Base-by-base conservation (phyloP, 2,797 vertebrate species). In the Sandelia bainsii region DNA sequence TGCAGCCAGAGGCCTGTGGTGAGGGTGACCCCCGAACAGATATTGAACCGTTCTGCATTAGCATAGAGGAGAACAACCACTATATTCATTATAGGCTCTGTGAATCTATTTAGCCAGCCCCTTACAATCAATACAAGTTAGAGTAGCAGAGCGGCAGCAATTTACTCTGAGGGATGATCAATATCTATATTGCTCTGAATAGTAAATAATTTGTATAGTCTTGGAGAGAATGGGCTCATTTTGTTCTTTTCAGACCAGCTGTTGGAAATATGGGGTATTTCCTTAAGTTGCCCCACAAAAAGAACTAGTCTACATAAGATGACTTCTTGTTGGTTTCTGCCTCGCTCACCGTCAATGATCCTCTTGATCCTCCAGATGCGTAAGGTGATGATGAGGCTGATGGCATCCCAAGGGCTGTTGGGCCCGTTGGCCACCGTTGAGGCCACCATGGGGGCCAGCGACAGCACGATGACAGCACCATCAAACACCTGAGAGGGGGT, bases 351-450 rank as follows among this genome's bases (percentile, higher is more conserved):
- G 4, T 99, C 97, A 66, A 99, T 96, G 91, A 99, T 97, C 85
- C 97, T 95, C 92, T 98, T 99, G 82, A 98, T 96, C 79, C 98
- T 96, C 98, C 98, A 99, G 81, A 99, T 96, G 34, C 98, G 95
- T 44, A 99, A 93, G 8, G 96, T 96, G 90, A 99, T 98, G 89
- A 99, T 98, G 86, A 99, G 97, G 91, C 98, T 99, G 93, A 99
- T 98, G 84, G 98, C 98, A 4, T 99, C 98, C 98, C 98, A 99
- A 0, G 98, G 98, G 88, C 98, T 99, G 93, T 96, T 96, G 83
- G 98, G 97, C 51, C 98, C 98, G 0, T 99, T 98, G 75, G 97
- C 97, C 87, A 98, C 96, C 0, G 97, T 98, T 44, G 98, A 99
- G 23, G 98, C 98, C 94, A 99, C 97, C 98, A 99, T 99, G 11